Base-by-base conservation (phyloP, 2,888 invertebrate genomes). In the Vesta saturnalis region DNA sequence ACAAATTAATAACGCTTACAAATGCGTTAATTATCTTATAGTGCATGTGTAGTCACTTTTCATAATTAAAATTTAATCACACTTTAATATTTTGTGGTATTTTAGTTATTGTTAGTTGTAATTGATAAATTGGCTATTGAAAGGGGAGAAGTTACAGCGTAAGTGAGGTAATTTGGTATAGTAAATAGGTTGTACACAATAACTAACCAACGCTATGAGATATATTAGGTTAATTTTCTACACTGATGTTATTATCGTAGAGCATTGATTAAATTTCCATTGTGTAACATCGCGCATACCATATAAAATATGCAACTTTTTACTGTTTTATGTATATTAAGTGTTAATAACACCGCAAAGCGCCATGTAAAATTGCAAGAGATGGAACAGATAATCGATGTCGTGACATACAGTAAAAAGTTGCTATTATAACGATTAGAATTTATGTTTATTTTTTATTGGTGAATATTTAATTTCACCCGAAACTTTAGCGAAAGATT, bases 121-220 rank as follows among this genome's bases (percentile, higher is more conserved):
- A 23, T 23, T 23, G 23, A 30, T 56, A 30, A 30, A 30, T 30
- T 56, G 30, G 6, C 23, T 4, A 56, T 56, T 56, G 56, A 56
- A 30, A 56, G 30, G 23, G 30, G 30, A 56, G 30, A 56, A 10
- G 15, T 15, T 15, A 3, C 8, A 15, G 10, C 16, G 2, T 56
- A 56, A 23, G 16, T 23, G 56, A 15, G 56, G 56, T 23, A 56
- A 56, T 56, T 56, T 56, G 30, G 12, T 30, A 22, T 56, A 54
- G 23, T 56, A 56, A 56, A 30, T 56, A 56, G 56, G 16, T 56
- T 56, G 30, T 56, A 56, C 22, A 56, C 30, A 56, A 56, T 30
- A 56, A 56, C 16, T 56, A 56, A 56, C 23, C 30, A 30, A 30
- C 23, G n/a, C 15, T 30, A 15, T 16, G n/a, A 56, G 56, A 56